Base-by-base conservation (phyloP, 1,140 invertebrate genomes). In the Pentalonia nigronervosa region DNA sequence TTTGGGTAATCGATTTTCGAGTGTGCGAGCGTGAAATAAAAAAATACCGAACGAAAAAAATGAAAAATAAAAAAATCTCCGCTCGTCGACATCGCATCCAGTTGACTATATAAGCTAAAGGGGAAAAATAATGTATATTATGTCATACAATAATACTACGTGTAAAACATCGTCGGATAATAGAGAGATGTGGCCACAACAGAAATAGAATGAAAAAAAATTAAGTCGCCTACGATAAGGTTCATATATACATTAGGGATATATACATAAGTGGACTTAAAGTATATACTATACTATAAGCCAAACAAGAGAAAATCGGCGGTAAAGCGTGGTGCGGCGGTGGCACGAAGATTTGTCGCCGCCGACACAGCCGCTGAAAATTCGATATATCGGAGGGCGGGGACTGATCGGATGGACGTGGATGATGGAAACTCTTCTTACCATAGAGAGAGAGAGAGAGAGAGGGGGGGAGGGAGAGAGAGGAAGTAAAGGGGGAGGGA, bases 301-400 rank as follows among this genome's bases (percentile, higher is more conserved):
- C 21, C 3, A 45, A 7, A 11, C 11, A 3, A 47, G 45, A 47
- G 45, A 86, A 86, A 23, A 45, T 9, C 36, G 36, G 41, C 0
- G 41, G 25, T 47, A 47, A 86, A 25, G 45, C 23, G 84, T 86
- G 84, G 84, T 47, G 84, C 25, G 30, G 4, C 84, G 84, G 41
- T 45, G 45, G 45, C 25, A 30, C 25, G 25, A 86, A 86, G 84
- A 86, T 86, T 86, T 47, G 81, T 83, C 21, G 81, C 30, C 14
- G 47, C 87, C 14, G 47, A 76, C 60, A 76, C 30, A 14, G 4
- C n/a, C 87, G 30, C 87, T 50, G 90, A n/a, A 91, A 91, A 91
- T 91, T 91, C 90, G 60, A 91, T 76, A 91, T 83, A 25, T 30
- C 25, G 45, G 9, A 20, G 41, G 30, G 23, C 47, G 87, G 21